Conservation (phyloP, 2,797 vertebrate species). For the Liparis tanakae region DNA sequence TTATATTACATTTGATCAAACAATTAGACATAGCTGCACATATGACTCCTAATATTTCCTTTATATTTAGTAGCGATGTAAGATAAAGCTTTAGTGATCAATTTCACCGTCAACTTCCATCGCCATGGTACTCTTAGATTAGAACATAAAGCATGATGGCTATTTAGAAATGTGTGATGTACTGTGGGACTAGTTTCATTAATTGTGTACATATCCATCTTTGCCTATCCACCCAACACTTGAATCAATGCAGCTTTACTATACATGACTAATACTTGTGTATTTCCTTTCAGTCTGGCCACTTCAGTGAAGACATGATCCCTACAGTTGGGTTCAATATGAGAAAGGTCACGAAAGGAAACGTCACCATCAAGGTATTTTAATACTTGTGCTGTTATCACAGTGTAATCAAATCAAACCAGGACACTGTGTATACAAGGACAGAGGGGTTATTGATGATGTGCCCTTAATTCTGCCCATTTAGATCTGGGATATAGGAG, state of each 20-base stretch:
- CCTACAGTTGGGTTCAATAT: slow-evolving; percentile 99
- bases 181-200: neutral
- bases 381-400: neutral
- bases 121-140: neutral
- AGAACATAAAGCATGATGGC: neutral
- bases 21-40: neutral
- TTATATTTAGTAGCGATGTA: neutral
- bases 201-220: neutral
- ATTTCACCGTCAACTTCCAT: neutral
- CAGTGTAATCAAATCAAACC: neutral
- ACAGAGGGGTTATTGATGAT: neutral
- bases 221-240: neutral
- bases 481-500: slow-evolving; percentile 99
- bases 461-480: slow-evolving; percentile 33
- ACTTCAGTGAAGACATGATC: slow-evolving; percentile 99
- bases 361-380: slow-evolving; percentile 97
- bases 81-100: neutral
- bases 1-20: neutral
- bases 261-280: neutral
- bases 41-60: neutral
- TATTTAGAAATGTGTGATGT: neutral
- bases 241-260: too few species aligned
- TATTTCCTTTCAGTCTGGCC: slow-evolving; percentile 88
- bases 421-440: neutral
- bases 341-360: slow-evolving; percentile 98